phyloP scores from a whole-genome alignment of 2,888 invertebrate species.

The Cordilura impudica region DNA sequence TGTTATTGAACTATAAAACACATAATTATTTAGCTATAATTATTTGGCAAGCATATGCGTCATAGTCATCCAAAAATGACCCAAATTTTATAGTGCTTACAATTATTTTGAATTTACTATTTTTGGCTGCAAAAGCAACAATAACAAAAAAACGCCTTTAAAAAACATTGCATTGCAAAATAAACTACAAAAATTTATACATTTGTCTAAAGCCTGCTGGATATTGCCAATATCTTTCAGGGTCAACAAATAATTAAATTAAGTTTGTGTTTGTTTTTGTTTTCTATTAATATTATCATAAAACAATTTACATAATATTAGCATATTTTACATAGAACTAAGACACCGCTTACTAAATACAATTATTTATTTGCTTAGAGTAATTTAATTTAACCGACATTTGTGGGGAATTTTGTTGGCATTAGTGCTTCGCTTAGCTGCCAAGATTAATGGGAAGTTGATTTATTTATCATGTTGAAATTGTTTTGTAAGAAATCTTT shows the following conservation, averaged over 20 bases:
- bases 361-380: not conserved
- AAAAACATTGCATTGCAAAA: too few relatives aligned
- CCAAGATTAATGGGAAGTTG: too few relatives aligned
- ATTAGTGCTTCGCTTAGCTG: too few relatives aligned
- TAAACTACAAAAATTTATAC: too few relatives aligned
- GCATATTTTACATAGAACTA: conserved; percentile 18
- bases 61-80: conserved; percentile 22
- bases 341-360: not conserved
- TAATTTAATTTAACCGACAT: conserved; percentile 4
- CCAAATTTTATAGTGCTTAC: conserved; percentile 19
- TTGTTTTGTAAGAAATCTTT: too few relatives aligned
- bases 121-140: too few relatives aligned
- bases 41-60: conserved; percentile 35
- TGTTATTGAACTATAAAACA: not conserved
- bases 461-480: too few relatives aligned
- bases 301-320: conserved; percentile 31
- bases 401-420: not conserved
- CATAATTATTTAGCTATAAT: conserved; percentile 43
- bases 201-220: too few relatives aligned
- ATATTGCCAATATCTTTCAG: conserved; percentile 23
- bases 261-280: not conserved
- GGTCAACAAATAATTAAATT: conserved; percentile 25
- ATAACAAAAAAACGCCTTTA: too few relatives aligned
- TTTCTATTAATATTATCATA: not conserved
- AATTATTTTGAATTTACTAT: too few relatives aligned